Evolutionary conservation across 2,888 invertebrate genomes (phyloP).

Genomic region (Caenorhabditis angaria): DNA sequence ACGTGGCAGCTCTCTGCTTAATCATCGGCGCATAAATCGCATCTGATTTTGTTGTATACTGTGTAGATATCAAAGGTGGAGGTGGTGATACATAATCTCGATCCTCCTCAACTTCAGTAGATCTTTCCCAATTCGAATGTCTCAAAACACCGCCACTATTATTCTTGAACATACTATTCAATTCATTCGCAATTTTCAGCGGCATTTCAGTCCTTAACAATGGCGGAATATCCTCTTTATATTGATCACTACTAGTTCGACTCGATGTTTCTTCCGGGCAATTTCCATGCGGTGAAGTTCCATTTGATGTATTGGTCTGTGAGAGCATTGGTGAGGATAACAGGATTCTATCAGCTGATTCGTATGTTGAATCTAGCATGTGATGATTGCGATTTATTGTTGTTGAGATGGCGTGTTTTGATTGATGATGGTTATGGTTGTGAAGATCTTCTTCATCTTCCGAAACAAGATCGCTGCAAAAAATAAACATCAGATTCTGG

Average conservation of each 20-base stretch:
- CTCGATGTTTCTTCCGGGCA: constrained; percentile 38
- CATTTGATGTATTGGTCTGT: constrained; percentile 33
- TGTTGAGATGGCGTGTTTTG: no score
- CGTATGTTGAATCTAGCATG: constrained; percentile 53
- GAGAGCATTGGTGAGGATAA: constrained; percentile 36
- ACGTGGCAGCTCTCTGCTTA: constrained; percentile 35
- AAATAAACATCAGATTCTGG: no score
- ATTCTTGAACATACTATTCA: constrained; percentile 48
- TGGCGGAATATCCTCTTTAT: constrained; percentile 19
- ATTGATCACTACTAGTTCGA: constrained; percentile 23
- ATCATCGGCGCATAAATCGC: constrained; percentile 37
- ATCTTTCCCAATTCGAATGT: constrained; percentile 23
- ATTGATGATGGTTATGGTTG: background rate
- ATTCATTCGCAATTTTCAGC: constrained; percentile 45
- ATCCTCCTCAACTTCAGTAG: constrained; percentile 16
- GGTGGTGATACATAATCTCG: constrained; percentile 44
- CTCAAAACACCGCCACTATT: constrained; percentile 22
- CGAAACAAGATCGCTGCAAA: constrained; percentile 34
- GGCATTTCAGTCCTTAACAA: constrained; percentile 41
- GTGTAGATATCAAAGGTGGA: constrained; percentile 26
- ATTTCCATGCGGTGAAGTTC: constrained; percentile 31
- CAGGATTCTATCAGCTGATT: constrained; percentile 37
- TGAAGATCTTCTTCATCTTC: constrained; percentile 42
- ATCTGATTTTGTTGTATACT: constrained; percentile 12
- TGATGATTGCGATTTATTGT: constrained; percentile 5